Evolutionary conservation across 2,797 vertebrate species (phyloP), one percentile per base, ranked within the genome.

Genomic region (Myotis myotis): DNA sequence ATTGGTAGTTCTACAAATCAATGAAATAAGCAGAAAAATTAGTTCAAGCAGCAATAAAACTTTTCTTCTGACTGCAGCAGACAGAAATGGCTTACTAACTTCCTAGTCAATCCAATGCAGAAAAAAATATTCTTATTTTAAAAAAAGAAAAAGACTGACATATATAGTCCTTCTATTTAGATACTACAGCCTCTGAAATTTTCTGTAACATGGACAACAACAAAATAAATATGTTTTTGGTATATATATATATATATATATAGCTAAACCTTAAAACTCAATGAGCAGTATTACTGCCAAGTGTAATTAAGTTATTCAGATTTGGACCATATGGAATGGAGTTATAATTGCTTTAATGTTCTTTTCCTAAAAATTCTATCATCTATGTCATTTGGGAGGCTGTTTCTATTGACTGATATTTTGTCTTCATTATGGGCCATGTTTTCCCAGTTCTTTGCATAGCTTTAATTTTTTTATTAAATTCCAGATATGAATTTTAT

Each of bases 281-380:
- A n/a, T 89, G 6, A 90, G 51, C 10, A 47, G 13, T 84, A 60
- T 80, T 87, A 82, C 80, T 94, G 71, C 71, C 62, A 87, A 92
- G 51, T 94, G 66, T 95, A 96, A 92, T 86, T 94, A 91, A 89
- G 51, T 70, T 94, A 74, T 75, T 89, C 71, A 81, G 60, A 78
- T 79, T 91, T 87, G 83, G 53, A 49, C 85, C 93, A 87, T 82
- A 92, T 90, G 84, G 92, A 76, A 93, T 94, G 89, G 68, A 89
- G 68, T 91, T 93, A 74, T n/a, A 93, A 51, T 92, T 76, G 12
- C 55, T 93, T 96, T 96, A 94, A 93, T 89, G 82, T 74, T 71
- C 60, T 25, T 89, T 95, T 79, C 55, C 76, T 86, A 91, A 36
- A 75, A 89, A 91, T 91, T 95, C 74, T 86, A 44, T 72, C 41